These are phyloP conservation scores for Carassius carassius DNA, from an alignment of 2,113 vertebrate species.

Conservation along the genomic window DNA sequence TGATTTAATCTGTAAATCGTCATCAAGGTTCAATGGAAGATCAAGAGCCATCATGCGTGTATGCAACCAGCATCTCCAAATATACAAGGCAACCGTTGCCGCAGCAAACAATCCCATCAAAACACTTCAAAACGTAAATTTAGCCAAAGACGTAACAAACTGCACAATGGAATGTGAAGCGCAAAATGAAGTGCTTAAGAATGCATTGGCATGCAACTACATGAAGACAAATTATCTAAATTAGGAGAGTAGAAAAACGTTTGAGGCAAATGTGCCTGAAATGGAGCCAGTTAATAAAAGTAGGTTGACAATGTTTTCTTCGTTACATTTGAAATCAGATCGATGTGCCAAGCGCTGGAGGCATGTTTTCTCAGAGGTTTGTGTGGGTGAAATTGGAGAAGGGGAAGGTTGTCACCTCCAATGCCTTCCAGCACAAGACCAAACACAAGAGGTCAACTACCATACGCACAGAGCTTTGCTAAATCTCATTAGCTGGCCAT, in stretches of 20 bases:
- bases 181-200: constrained; percentile 7
- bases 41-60: background rate
- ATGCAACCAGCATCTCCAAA: background rate
- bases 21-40: background rate
- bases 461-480: constrained; percentile 70
- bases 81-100: background rate
- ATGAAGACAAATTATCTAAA: constrained; percentile 49
- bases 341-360: constrained; percentile 5
- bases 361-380: constrained; percentile 18
- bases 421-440: constrained; percentile 35
- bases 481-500: constrained; percentile 82
- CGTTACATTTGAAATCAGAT: constrained; percentile 30
- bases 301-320: constrained; percentile 15
- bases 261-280: constrained; percentile 41
- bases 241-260: constrained; percentile 36
- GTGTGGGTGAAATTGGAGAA: constrained; percentile 1
- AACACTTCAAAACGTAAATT: background rate
- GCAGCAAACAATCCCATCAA: constrained; percentile 2
- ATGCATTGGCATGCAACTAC: constrained; percentile 39
- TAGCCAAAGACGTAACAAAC: background rate
- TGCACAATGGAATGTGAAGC: background rate
- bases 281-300: constrained; percentile 28
- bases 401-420: constrained; percentile 23
- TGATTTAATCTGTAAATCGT: constrained; percentile 2
- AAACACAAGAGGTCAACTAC: constrained; percentile 42